Percentiles rank a stretch among this genome's conserved stretches.
These are phyloP conservation scores for Plodia interpunctella DNA, from an alignment of 1,140 invertebrate species.

Conservation along the genomic window DNA sequence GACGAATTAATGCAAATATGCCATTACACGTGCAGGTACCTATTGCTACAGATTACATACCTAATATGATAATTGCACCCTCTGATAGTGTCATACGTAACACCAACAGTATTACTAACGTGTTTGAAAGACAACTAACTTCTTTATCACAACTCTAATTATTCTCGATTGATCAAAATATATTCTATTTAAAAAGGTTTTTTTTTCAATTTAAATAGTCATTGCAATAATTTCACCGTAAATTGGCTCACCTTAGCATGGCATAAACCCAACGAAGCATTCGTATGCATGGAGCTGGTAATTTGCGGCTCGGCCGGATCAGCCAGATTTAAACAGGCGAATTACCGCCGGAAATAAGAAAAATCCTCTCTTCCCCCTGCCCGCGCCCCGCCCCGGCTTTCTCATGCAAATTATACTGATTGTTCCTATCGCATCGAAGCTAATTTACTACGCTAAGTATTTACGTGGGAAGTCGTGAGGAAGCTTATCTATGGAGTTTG, in stretches of 20 bases:
- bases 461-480: not conserved
- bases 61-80: too few species aligned
- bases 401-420: slow-evolving; percentile 36
- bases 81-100: too few species aligned
- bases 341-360: slow-evolving; percentile 29
- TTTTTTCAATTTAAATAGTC: too few species aligned
- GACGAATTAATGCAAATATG: too few species aligned
- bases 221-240: not conserved
- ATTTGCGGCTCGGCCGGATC: slow-evolving; percentile 45
- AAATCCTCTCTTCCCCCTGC: slow-evolving; percentile 8
- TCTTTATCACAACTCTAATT: too few species aligned
- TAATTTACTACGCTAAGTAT: slow-evolving; percentile 23
- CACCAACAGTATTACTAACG: too few species aligned
- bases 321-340: slow-evolving; percentile 37
- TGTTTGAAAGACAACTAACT: too few species aligned
- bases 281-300: slow-evolving; percentile 44
- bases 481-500: not conserved
- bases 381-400: slow-evolving; percentile 18
- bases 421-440: slow-evolving; percentile 28
- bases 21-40: too few species aligned
- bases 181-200: too few species aligned
- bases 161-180: too few species aligned
- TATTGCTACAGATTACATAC: too few species aligned
- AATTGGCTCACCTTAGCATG: slow-evolving; percentile 10
- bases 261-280: slow-evolving; percentile 25